These are phyloP conservation scores for Osmerus mordax DNA, from an alignment of 2,113 vertebrate genomes.

Conservation along the genomic window DNA sequence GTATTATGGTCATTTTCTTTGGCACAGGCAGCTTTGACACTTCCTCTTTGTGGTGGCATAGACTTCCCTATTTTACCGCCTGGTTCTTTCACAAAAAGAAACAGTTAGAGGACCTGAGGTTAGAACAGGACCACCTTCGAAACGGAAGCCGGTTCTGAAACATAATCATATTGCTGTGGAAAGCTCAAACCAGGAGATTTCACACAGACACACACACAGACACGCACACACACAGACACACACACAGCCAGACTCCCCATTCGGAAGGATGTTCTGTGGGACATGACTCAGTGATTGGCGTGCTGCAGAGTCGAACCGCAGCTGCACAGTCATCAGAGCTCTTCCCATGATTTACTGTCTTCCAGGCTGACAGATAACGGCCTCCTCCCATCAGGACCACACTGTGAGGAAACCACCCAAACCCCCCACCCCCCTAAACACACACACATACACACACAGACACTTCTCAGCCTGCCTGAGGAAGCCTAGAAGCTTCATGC, in stretches of 20 bases:
- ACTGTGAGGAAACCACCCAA: conserved; percentile 60
- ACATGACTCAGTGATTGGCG: conserved; percentile 59
- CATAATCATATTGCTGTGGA: conserved; percentile 12
- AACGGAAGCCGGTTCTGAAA: conserved; percentile 44
- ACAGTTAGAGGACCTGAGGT: conserved; percentile 46
- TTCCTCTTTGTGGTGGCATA: conserved; percentile 47
- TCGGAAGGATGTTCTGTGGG: conserved; percentile 42
- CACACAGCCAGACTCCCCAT: conserved; percentile 23
- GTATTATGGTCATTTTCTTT: too few species aligned
- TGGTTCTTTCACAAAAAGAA: conserved; percentile 44
- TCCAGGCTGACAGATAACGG: conserved; percentile 63
- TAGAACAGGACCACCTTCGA: conserved; percentile 39
- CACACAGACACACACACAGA: conserved; percentile 24
- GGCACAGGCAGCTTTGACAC: conserved; percentile 46
- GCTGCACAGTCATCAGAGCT: conserved; percentile 70
- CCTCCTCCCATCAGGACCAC: conserved; percentile 49
- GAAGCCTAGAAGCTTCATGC: too few species aligned
- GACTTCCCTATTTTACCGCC: conserved; percentile 40
- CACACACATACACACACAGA: too few species aligned
- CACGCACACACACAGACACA: too few species aligned
- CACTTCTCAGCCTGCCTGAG: too few species aligned
- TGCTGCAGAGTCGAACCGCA: conserved; percentile 47
- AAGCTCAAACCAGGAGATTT: conserved; percentile 43
- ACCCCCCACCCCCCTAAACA: too few species aligned
- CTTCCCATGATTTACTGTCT: conserved; percentile 56